A percentile compares a stretch with the other conserved stretches of the same genome.
Evolutionary conservation across 2,797 vertebrate species (phyloP).

Genomic region (Urocyon cinereoargenteus): DNA sequence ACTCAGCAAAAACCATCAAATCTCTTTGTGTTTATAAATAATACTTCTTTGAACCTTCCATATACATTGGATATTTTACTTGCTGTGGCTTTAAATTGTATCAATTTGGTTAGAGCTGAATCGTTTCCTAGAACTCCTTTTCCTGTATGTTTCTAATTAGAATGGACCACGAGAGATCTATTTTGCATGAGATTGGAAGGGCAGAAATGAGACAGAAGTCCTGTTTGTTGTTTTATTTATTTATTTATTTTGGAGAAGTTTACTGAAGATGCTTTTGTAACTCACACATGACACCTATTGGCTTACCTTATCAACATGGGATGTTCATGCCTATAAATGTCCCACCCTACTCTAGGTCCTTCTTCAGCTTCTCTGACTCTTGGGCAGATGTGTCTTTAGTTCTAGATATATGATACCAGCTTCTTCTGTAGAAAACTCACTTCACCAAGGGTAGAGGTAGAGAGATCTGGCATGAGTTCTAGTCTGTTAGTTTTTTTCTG

Average conservation of each 20-base stretch:
- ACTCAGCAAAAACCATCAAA: neutral
- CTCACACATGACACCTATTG: neutral
- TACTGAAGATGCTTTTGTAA: neutral
- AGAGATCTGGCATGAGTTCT: neutral
- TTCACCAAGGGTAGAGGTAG: neutral
- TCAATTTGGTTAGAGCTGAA: neutral
- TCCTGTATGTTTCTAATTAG: neutral
- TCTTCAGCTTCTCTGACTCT: neutral
- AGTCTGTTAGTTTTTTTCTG: neutral
- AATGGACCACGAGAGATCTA: neutral
- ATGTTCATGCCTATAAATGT: fast-evolving
- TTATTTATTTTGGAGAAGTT: neutral
- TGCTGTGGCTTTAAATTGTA: neutral
- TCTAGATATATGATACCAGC: neutral
- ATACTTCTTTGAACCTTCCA: neutral
- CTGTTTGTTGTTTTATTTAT: neutral
- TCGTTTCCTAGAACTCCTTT: neutral
- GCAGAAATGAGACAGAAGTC: neutral
- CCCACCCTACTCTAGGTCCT: neutral
- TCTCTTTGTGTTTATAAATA: neutral
- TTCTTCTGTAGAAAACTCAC: neutral
- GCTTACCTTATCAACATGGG: neutral
- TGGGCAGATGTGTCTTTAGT: neutral
- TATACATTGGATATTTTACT: neutral
- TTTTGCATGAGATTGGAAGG: neutral